Base-by-base conservation (phyloP, 2,888 invertebrate genomes). In the Nebria brevicollis region DNA sequence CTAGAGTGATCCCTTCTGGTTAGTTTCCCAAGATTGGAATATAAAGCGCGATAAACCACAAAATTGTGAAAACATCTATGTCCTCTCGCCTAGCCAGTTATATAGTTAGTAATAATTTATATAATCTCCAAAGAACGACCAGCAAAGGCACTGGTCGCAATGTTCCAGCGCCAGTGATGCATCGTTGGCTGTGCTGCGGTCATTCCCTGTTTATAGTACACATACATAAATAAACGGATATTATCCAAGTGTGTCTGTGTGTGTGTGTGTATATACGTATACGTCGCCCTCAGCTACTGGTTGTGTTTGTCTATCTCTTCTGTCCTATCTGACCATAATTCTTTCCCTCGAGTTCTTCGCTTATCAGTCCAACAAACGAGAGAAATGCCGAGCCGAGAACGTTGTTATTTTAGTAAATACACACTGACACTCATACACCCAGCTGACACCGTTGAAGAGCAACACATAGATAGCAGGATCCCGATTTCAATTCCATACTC, bases 371-470 rank as follows among this genome's bases (percentile, higher is more conserved):
- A 70, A 70, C 70, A 26, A 20, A 70, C 70, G 20, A 70, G 70
- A 34, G 70, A 70, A 25, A 54, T 54, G 7, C 54, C 54, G 54
- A 54, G 54, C 54, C 54, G 54, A 54, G 54, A 54, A 25, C n/a
- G 25, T 25, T 70, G 70, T 70, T 70, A 34, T 70, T 70, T 70
- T 15, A 11, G 26, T 70, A 70, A 70, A 70, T 70, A 70, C 70
- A 70, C 11, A 26, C 20, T 54, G 13, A 54, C 34, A 34, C 54
- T 8, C 54, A 54, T 54, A 54, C 54, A 11, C 7, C 1, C 11
- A 2, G 8, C 54, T 54, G 8, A 54, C 54, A 54, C 43, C 20
- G 20, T 20, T 34, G 34, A 34, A 34, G 34, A 34, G 34, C 34
- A 34, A 34, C 34, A 34, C 34, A 34, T 34, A 5, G 34, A 34